Evolutionary conservation across 2,797 vertebrate species (phyloP).

Genomic region (Melanotaenia parkinsoni): DNA sequence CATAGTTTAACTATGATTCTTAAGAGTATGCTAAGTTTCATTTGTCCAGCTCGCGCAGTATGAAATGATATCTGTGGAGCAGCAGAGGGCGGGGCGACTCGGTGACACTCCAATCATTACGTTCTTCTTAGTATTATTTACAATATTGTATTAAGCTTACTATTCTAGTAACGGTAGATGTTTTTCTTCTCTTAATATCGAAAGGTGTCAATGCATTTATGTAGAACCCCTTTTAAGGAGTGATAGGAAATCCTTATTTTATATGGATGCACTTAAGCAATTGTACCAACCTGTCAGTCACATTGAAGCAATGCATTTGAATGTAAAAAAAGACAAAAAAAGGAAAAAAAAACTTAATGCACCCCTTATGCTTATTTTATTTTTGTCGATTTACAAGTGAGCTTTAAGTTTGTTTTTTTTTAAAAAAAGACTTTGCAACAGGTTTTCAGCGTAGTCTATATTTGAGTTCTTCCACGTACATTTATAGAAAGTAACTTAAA

Average conservation of each 20-base stretch:
- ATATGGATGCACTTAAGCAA: conserved; percentile 84
- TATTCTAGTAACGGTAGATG: conserved; percentile 77
- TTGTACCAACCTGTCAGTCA: conserved; percentile 82
- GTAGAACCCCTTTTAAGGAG: conserved; percentile 79
- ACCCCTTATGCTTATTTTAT: conserved; percentile 78
- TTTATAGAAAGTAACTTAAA: conserved; percentile 85
- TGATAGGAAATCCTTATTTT: conserved; percentile 85
- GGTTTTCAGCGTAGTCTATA: conserved; percentile 79
- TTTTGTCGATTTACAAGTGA: conserved; percentile 77
- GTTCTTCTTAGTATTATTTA: conserved; percentile 82
- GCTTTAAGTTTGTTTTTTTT: conserved; percentile 81
- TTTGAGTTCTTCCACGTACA: conserved; percentile 85
- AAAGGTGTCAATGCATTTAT: conserved; percentile 82
- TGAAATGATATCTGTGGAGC: conserved; percentile 53
- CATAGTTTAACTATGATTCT: conserved; percentile 74
- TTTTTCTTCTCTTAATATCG: conserved; percentile 79
- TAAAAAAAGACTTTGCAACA: conserved; percentile 70
- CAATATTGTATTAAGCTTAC: conserved; percentile 78
- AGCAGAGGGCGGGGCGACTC: conserved; percentile 50
- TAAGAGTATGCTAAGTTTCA: conserved; percentile 76
- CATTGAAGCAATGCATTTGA: conserved; percentile 83
- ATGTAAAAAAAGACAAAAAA: conserved; percentile 77
- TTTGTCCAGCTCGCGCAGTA: conserved; percentile 71
- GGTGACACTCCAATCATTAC: conserved; percentile 68
- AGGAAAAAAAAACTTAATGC: conserved; percentile 74